Percentiles rank a stretch among this genome's conserved stretches.
These are phyloP conservation scores for Merluccius polli DNA, from an alignment of 2,797 vertebrate genomes.

Conservation along the genomic window DNA sequence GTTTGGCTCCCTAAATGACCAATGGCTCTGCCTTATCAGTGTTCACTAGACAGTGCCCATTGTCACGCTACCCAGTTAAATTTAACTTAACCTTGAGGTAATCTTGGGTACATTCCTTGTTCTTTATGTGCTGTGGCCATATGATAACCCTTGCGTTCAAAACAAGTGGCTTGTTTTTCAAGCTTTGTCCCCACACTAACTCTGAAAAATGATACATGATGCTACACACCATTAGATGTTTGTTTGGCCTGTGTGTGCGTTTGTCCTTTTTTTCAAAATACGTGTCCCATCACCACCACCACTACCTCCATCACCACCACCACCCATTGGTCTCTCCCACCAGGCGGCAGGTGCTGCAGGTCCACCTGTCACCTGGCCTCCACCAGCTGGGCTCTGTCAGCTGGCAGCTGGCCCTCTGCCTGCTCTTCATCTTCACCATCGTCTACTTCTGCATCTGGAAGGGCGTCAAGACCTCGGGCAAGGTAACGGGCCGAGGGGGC, in stretches of 20 bases:
- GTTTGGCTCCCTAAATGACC: neutral
- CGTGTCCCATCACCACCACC: neutral
- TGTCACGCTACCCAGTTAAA: conserved; percentile 32
- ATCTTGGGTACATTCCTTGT: conserved; percentile 47
- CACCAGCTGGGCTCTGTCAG: conserved; percentile 90
- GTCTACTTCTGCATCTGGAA: conserved; percentile 99
- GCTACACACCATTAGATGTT: neutral
- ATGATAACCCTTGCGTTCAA: conserved; percentile 32
- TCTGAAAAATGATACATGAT: neutral
- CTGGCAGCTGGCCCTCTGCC: conserved; percentile 93
- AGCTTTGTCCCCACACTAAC: conserved; percentile 1
- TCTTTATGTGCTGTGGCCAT: conserved; percentile 49
- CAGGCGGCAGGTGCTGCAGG: conserved; percentile 91
- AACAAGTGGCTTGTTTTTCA: neutral
- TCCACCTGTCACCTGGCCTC: conserved; percentile 87
- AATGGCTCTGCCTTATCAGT: conserved; percentile 42
- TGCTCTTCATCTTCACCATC: conserved; percentile 91
- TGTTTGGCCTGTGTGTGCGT: neutral
- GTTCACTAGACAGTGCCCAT: neutral
- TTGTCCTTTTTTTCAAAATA: neutral
- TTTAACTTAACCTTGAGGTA: conserved; percentile 42
- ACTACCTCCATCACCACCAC: neutral
- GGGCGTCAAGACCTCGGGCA: conserved; percentile 97
- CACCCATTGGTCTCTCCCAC: conserved; percentile 22
- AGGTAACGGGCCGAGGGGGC: conserved; percentile 76